Conservation (phyloP, 2,797 vertebrate species). For the Potorous gilbertii region DNA sequence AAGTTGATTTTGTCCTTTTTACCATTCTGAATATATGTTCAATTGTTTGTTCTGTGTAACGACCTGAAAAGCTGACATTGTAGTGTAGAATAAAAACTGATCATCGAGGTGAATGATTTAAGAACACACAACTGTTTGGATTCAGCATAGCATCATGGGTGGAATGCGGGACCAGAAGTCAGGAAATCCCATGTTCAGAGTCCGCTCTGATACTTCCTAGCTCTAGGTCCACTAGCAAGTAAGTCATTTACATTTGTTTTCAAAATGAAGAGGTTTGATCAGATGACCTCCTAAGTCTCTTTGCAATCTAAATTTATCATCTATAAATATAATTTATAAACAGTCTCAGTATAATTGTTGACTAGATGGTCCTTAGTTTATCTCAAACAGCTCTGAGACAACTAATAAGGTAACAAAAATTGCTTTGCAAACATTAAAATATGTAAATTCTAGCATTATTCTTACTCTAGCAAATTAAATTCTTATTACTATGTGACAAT, state of each 20-base stretch:
- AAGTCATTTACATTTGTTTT: background rate
- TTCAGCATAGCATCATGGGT: background rate
- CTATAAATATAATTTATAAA: background rate
- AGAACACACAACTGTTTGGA: background rate
- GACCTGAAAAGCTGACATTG: background rate
- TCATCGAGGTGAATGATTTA: background rate
- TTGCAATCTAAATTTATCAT: background rate
- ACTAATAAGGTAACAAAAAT: background rate
- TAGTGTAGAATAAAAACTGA: background rate
- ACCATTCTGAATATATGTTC: background rate
- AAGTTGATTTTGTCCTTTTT: background rate
- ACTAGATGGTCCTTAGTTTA: background rate
- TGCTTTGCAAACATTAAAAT: background rate
- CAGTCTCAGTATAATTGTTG: background rate
- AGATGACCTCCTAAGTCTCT: background rate
- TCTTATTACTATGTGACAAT: background rate
- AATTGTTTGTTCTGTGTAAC: background rate
- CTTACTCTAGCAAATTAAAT: background rate
- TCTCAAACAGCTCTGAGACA: background rate
- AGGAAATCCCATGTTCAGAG: background rate
- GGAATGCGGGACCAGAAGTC: background rate
- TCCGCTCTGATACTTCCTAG: background rate
- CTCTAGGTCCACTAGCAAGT: background rate
- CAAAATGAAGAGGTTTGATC: background rate
- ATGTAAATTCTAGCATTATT: background rate